Evolutionary conservation across 2,888 invertebrate species (phyloP), one percentile per base, ranked within the genome.

Genomic region (Oxytorus armatus): DNA sequence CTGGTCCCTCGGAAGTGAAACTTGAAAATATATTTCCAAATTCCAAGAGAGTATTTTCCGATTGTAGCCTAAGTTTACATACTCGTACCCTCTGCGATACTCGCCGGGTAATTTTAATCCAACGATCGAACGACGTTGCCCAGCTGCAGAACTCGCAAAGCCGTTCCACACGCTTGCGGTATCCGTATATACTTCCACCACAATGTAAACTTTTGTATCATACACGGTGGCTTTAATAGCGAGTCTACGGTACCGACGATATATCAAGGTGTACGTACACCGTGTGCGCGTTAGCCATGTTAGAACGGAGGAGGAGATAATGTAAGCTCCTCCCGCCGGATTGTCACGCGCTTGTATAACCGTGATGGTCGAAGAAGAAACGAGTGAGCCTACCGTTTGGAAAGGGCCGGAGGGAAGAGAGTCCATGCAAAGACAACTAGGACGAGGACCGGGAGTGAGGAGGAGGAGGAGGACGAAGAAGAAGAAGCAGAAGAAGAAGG

Each of bases 401-500:
- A 72, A 66, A 63, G 57, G 55, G 42, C 25, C 29, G 36, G 23
- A 76, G 16, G 74, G 66, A 65, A 49, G 72, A 72, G 82, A 63
- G 79, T 77, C 68, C n/a, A 47, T 51, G 70, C 49, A 61, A 74
- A 55, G 63, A 47, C 61, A 65, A 63, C 86, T 87, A 85, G 18
- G 44, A 16, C 14, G 25, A 76, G 44, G 61, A 61, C 63, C 44
- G 55, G 42, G 25, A 47, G 59, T 82, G 81, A 69, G 75, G 25
- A 47, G 59, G 81, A 79, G 68, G 75, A 82, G 55, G 82, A 83
- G 77, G 83, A 83, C 72, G 80, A 69, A 70, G 86, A 88, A 85
- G 89, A 89, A 88, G 90, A 88, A 88, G 88, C 86, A 86, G 86
- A 86, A 89, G 90, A 90, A 90, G 89, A 89, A 89, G 90, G 90